Base-by-base conservation (phyloP, 2,888 invertebrate species). In the Nebria salina region DNA sequence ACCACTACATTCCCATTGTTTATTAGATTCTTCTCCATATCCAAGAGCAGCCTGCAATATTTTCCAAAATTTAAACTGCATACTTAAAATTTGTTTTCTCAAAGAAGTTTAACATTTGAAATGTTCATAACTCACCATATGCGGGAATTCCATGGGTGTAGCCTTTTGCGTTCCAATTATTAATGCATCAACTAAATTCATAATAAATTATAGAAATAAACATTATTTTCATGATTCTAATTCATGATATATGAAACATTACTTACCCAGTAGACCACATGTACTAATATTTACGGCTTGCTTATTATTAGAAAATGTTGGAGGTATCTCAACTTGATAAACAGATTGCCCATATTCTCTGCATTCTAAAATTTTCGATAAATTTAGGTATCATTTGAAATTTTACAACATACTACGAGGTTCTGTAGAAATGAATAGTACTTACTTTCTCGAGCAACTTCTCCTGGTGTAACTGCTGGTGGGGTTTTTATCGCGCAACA, bases 1-100 rank as follows among this genome's bases (percentile, higher is more conserved):
- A 66, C 78, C 78, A 66, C 78, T 74, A 26, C 78, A 79, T 7
- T 66, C n/a, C 66, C 74, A 79, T 42, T 73, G 43, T 26, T 64
- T 79, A 15, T 78, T 70, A n/a, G 73, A 65, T 73, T 74, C 42
- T 15, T 64, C 65, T 13, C 78, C 78, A 79, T 66, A 73, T n/a
- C 78, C 78, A 65, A 79, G 65, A 41, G 68, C 11, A 8, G 78
- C 78, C 78, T 79, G 13, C 0, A 66, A 20, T 5, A 11, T 20
- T 15, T 66, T 13, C 34, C 34, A 34, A 34, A 34, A 34, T 34
- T 20, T 34, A 1, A 34, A 34, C 34, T 34, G 34, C 34, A 34
- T 0, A 34, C 5, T 34, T 4, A 34, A 34, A 34, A 34, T 34
- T 5, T 34, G 34, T 34, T 34, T 34, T 2, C 4, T 5, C 34